Percentiles rank a stretch among this genome's conserved stretches.
phyloP scores from a whole-genome alignment of 2,113 vertebrate genomes.

The Uria lomvia region DNA sequence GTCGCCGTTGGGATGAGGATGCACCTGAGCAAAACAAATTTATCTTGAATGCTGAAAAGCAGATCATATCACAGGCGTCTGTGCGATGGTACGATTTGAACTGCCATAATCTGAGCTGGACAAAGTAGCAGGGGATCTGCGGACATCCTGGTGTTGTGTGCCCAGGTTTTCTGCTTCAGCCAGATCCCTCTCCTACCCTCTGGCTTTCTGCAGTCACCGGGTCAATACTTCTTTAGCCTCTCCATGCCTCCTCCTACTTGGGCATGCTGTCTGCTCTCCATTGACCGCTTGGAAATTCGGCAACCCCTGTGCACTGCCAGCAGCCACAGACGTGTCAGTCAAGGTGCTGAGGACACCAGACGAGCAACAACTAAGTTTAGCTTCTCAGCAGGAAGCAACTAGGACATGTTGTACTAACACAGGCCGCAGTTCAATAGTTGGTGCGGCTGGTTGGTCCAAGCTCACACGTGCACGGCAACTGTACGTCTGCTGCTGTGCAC shows the following conservation, averaged over 20 bases:
- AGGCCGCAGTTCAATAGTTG: neutral
- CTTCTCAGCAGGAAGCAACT: constrained; percentile 33
- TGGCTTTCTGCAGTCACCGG: neutral
- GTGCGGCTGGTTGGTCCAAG: neutral
- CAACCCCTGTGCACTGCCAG: neutral
- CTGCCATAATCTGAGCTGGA: neutral
- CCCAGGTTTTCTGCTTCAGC: neutral
- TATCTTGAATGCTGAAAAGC: neutral
- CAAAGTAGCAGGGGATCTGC: neutral
- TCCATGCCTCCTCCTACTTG: rapidly evolving
- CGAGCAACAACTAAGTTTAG: constrained; percentile 46
- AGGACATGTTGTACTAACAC: constrained; percentile 27
- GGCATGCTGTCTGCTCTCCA: neutral
- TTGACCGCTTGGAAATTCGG: neutral
- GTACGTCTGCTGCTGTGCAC: neutral
- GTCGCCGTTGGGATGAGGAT: neutral
- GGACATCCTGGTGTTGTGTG: neutral
- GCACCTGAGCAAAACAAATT: neutral
- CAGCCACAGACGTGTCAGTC: neutral
- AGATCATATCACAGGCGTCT: neutral
- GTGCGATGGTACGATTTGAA: neutral
- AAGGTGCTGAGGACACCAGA: constrained; percentile 51
- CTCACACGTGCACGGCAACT: neutral
- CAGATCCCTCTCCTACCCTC: neutral
- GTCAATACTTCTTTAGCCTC: neutral